Conservation (phyloP, 2,113 vertebrate species). For the Ramphastos sulfuratus region DNA sequence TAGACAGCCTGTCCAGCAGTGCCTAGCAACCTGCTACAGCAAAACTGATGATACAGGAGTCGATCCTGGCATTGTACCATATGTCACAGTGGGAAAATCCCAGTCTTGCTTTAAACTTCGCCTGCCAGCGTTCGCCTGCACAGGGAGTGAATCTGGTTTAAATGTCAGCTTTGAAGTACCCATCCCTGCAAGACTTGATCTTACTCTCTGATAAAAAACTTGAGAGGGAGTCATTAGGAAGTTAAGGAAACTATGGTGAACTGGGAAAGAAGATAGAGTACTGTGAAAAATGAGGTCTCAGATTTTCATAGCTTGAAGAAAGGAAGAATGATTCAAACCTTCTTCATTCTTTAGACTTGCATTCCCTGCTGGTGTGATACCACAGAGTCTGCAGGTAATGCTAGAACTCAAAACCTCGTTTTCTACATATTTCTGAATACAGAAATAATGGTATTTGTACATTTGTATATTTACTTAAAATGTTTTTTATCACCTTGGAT, state of each 20-base stretch:
- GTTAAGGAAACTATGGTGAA: not conserved
- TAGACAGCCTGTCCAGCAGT: not conserved
- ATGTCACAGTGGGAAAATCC: not conserved
- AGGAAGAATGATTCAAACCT: rapidly evolving
- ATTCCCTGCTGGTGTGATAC: not conserved
- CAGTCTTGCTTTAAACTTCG: not conserved
- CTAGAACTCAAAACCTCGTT: not conserved
- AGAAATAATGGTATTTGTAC: not conserved
- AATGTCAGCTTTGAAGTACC: not conserved
- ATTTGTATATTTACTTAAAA: not conserved
- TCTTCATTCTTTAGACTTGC: not conserved
- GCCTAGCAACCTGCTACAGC: not conserved
- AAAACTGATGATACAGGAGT: not conserved
- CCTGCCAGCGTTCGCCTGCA: not conserved
- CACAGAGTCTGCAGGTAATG: not conserved
- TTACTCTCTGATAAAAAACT: not conserved
- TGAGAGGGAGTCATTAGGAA: not conserved
- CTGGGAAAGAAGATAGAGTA: not conserved
- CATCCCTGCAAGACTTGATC: not conserved
- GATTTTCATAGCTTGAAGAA: not conserved
- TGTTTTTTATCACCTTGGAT: not conserved
- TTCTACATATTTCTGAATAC: not conserved
- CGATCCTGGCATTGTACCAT: not conserved
- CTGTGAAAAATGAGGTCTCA: not conserved
- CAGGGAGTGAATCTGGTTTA: not conserved